Evolutionary conservation across 1,140 invertebrate species (phyloP).

Genomic region (Meloidogyne exigua): DNA sequence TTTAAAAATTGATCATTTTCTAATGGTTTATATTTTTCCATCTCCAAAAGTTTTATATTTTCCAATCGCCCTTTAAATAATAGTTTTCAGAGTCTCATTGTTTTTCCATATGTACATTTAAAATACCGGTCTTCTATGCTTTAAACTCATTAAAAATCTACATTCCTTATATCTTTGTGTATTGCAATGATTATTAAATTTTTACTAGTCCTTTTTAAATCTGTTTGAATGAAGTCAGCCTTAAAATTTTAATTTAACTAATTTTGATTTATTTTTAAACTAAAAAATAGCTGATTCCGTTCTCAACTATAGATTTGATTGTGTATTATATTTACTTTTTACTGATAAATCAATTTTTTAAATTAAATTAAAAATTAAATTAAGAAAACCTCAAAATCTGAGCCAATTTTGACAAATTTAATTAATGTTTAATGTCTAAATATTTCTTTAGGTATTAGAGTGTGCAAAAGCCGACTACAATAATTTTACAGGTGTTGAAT

Average conservation of each 20-base stretch:
- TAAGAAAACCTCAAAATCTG: neutral
- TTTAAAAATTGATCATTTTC: neutral
- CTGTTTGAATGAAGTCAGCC: neutral
- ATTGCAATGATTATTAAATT: neutral
- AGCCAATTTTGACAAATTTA: neutral
- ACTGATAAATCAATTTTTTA: neutral
- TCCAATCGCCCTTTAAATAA: neutral
- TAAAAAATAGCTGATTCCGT: no score
- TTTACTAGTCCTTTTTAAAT: neutral
- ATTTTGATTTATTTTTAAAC: neutral
- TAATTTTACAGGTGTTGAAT: slow-evolving; percentile 46
- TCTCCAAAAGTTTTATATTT: neutral
- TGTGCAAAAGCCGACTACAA: slow-evolving; percentile 49
- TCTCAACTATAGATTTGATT: neutral
- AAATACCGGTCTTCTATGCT: neutral
- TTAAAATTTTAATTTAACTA: neutral
- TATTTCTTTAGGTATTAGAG: slow-evolving; percentile 51
- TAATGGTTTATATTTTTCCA: neutral
- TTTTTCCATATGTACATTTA: neutral
- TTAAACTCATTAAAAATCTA: neutral
- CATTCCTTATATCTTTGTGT: neutral
- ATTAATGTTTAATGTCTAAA: neutral
- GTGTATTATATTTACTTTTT: neutral
- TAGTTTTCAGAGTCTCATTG: neutral
- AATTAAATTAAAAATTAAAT: neutral